Percentiles rank a stretch among this genome's conserved stretches.
These are phyloP conservation scores for Rallus crepitans DNA, from an alignment of 2,797 vertebrate species.

Conservation along the genomic window DNA sequence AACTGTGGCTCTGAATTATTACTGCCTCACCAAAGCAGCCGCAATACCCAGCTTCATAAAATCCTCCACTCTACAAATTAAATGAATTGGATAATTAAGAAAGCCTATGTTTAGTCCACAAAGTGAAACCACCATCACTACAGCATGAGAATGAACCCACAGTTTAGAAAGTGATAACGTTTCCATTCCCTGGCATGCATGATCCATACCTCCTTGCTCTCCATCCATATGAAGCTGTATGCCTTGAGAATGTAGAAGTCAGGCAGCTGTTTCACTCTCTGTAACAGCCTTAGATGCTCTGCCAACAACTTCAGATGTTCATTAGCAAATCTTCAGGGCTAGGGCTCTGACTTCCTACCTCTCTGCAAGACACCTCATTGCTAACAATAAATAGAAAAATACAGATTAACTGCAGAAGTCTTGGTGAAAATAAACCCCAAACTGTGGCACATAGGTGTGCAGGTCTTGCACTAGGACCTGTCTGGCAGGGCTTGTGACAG, in stretches of 20 bases:
- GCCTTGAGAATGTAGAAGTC: background rate
- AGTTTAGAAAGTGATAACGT: background rate
- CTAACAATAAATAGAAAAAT: background rate
- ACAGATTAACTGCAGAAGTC: background rate
- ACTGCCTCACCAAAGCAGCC: conserved; percentile 8
- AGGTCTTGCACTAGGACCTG: background rate
- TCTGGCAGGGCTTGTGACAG: background rate
- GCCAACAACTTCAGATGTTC: background rate
- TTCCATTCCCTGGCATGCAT: background rate
- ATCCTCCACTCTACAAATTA: background rate
- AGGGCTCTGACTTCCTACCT: background rate
- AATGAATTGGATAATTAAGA: conserved; percentile 7
- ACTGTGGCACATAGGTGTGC: fast-evolving
- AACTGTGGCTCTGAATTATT: conserved; percentile 36
- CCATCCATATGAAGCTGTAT: background rate
- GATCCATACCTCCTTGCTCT: background rate
- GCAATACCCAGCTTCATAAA: conserved; percentile 9
- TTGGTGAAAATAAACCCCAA: background rate
- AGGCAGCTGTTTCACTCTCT: background rate
- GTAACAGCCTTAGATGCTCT: background rate
- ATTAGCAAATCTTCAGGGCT: background rate
- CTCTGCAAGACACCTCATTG: background rate
- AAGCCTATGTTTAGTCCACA: conserved; percentile 1
- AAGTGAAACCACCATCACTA: conserved; percentile 2
- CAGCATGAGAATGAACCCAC: background rate